Percentiles rank a stretch among this genome's conserved stretches.
Conservation (phyloP, 2,797 vertebrate species). For the Xiphophorus birchmanni region DNA sequence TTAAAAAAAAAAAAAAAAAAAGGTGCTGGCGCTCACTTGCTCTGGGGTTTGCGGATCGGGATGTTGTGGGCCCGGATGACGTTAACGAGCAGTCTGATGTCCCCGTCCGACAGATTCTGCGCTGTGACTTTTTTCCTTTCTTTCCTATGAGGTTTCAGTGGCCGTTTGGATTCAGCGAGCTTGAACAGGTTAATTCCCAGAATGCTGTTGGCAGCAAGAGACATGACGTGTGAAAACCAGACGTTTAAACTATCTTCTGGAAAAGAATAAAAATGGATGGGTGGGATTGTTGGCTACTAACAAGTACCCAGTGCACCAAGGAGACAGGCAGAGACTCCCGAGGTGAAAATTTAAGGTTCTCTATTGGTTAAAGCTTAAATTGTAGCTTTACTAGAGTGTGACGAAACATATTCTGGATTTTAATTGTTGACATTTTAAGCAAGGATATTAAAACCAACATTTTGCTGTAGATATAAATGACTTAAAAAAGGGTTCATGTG, state of each 20-base stretch:
- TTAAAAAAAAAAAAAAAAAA: not conserved
- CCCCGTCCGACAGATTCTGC: constrained; percentile 94
- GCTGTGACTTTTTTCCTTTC: constrained; percentile 95
- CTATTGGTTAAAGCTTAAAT: not conserved
- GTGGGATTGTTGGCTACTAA: constrained; percentile 11
- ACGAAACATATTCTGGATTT: not conserved
- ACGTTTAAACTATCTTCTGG: not conserved
- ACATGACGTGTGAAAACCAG: not conserved
- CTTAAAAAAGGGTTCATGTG: not conserved
- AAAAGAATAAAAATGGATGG: not conserved
- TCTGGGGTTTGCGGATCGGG: constrained; percentile 84
- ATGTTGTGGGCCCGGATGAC: constrained; percentile 92
- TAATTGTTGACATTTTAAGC: not conserved
- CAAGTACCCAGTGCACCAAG: constrained; percentile 36
- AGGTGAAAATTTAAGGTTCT: not conserved
- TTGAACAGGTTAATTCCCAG: constrained; percentile 93
- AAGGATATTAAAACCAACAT: not conserved
- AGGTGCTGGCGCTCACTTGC: constrained; percentile 46
- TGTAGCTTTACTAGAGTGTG: not conserved
- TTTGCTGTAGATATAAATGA: not conserved
- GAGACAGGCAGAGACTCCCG: not conserved
- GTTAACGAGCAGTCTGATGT: constrained; percentile 92
- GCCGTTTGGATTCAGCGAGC: constrained; percentile 92
- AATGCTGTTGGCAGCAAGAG: constrained; percentile 78
- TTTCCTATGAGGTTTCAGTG: constrained; percentile 92